A percentile compares a stretch with the other conserved stretches of the same genome.
These are phyloP conservation scores for Lacerta agilis DNA, from an alignment of 2,797 vertebrate species.

Conservation along the genomic window DNA sequence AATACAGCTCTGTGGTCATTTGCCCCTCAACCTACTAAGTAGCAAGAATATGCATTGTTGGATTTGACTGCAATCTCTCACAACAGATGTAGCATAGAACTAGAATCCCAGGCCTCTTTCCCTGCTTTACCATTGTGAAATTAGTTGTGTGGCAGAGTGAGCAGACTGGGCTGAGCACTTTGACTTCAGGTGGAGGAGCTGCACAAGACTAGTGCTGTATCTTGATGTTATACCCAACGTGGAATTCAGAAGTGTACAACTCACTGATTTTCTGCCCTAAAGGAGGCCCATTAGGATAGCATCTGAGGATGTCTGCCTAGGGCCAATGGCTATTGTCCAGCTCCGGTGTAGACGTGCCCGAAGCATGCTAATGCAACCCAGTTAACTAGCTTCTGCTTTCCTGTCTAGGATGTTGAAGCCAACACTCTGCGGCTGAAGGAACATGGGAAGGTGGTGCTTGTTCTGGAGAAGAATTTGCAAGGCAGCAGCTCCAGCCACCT, in stretches of 20 bases:
- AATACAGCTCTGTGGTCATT: too few relatives aligned
- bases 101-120: background rate
- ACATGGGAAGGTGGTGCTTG: conserved; percentile 92
- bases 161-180: background rate
- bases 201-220: background rate
- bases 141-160: background rate
- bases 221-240: background rate
- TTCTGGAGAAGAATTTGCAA: conserved; percentile 88
- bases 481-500: conserved; percentile 69
- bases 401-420: conserved; percentile 90
- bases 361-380: too few relatives aligned
- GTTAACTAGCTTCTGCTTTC: background rate
- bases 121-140: background rate
- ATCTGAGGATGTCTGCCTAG: background rate
- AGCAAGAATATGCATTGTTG: too few relatives aligned
- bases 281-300: background rate
- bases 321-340: background rate
- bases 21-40: too few relatives aligned
- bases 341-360: too few relatives aligned
- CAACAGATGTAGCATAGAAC: background rate
- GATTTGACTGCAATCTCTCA: background rate
- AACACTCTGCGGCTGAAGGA: conserved; percentile 96
- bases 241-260: background rate
- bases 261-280: background rate
- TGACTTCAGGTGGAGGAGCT: background rate